phyloP scores from a whole-genome alignment of 2,888 invertebrate species.

The Piscicola geometra region DNA sequence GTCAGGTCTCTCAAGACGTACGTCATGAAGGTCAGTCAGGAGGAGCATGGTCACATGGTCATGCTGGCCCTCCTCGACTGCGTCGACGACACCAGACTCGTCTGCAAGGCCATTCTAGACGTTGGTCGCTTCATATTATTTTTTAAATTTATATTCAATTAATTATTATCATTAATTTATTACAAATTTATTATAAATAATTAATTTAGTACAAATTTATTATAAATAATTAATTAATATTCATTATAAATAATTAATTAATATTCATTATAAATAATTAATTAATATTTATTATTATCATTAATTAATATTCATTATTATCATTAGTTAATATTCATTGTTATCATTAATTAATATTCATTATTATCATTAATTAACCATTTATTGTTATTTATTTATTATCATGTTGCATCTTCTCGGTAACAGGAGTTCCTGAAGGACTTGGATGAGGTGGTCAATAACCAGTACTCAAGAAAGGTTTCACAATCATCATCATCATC shows the following conservation, averaged over 20 bases:
- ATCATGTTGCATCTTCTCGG: background rate
- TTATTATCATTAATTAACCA: background rate
- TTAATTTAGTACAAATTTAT: too few relatives aligned
- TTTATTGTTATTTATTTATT: background rate
- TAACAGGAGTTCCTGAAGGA: constrained; percentile 64
- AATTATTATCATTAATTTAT: too few relatives aligned
- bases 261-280: too few relatives aligned
- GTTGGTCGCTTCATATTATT: constrained; percentile 50
- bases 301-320: background rate
- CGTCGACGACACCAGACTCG: constrained; percentile 84
- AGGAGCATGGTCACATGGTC: constrained; percentile 80
- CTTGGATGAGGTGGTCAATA: constrained; percentile 66
- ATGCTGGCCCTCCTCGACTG: constrained; percentile 76
- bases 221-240: too few relatives aligned
- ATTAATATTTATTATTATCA: background rate
- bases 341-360: background rate
- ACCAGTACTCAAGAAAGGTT: constrained; percentile 49
- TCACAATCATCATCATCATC: too few relatives aligned
- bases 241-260: too few relatives aligned
- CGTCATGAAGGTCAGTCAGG: constrained; percentile 71
- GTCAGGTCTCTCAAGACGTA: constrained; percentile 83
- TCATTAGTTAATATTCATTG: background rate
- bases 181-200: too few relatives aligned
- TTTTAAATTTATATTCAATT: too few relatives aligned
- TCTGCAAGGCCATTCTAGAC: constrained; percentile 68